Conservation (phyloP, 2,113 vertebrate genomes). For the Chamaea fasciata region DNA sequence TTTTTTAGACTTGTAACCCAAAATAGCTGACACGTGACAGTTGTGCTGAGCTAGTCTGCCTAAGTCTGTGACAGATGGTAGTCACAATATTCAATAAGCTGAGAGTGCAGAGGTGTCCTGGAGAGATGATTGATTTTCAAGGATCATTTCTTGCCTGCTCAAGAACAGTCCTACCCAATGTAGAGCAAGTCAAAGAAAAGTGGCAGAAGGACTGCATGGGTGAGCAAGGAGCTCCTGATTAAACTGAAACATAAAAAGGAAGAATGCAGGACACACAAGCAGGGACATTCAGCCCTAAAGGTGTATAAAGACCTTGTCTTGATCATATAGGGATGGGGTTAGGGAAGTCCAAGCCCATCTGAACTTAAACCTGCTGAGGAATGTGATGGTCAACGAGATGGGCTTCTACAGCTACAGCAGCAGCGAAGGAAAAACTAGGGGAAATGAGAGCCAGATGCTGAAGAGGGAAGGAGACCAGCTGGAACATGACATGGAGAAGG, state of each 20-base stretch:
- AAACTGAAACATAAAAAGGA: background rate
- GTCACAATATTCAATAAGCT: background rate
- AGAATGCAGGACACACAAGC: background rate
- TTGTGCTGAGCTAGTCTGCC: background rate
- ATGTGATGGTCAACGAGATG: background rate
- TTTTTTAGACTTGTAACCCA: background rate
- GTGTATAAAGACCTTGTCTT: background rate
- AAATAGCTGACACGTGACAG: rapidly evolving
- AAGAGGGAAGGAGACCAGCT: background rate
- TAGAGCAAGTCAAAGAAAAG: background rate
- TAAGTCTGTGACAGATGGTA: background rate
- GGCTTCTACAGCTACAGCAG: background rate
- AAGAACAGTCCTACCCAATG: background rate
- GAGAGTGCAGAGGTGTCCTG: background rate
- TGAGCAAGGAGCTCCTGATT: background rate
- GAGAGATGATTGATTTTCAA: background rate
- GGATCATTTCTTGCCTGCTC: background rate
- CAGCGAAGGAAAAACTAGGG: background rate
- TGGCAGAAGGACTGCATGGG: background rate
- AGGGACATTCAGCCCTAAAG: background rate
- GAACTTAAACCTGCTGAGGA: background rate
- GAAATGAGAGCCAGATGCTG: background rate
- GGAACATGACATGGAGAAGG: background rate
- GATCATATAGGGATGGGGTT: background rate
- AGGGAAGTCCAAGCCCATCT: background rate